phyloP scores from a whole-genome alignment of 1,140 invertebrate species.

The Galleria mellonella region DNA sequence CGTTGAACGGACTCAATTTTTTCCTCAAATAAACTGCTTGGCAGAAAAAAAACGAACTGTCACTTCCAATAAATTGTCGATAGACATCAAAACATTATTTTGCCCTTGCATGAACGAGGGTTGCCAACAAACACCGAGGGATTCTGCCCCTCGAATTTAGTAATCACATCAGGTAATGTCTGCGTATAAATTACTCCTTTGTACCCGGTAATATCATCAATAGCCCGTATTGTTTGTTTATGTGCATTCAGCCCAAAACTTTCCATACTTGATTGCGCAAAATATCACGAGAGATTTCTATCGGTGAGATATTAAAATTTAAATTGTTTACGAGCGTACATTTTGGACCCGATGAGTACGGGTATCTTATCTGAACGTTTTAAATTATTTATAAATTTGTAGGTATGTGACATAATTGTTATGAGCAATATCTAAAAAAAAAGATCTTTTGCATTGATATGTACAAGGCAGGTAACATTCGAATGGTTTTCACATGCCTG shows the following conservation, averaged over 20 bases:
- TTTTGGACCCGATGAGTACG: no score
- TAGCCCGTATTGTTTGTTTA: slow-evolving; percentile 34
- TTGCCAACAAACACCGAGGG: slow-evolving; percentile 17
- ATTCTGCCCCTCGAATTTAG: slow-evolving; percentile 36
- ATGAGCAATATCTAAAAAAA: no score
- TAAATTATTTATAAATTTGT: no score
- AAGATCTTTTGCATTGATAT: no score
- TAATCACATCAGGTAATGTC: slow-evolving; percentile 60
- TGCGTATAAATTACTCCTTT: slow-evolving; percentile 66
- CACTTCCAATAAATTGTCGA: slow-evolving; percentile 27
- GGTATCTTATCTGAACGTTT: no score
- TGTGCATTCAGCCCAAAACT: background rate
- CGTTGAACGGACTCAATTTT: slow-evolving; percentile 20
- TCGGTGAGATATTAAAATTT: background rate
- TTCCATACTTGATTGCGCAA: background rate
- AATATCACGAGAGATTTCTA: background rate
- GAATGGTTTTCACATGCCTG: no score
- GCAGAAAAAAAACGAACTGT: slow-evolving; percentile 16
- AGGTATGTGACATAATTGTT: no score
- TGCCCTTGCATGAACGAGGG: slow-evolving; percentile 29
- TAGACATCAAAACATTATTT: slow-evolving; percentile 31
- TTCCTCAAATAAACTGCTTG: slow-evolving; percentile 9
- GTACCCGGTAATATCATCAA: slow-evolving; percentile 41
- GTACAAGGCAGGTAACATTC: no score
- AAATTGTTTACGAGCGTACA: background rate